Base-by-base conservation (phyloP, 2,888 invertebrate species). In the Drosophila neotestacea region DNA sequence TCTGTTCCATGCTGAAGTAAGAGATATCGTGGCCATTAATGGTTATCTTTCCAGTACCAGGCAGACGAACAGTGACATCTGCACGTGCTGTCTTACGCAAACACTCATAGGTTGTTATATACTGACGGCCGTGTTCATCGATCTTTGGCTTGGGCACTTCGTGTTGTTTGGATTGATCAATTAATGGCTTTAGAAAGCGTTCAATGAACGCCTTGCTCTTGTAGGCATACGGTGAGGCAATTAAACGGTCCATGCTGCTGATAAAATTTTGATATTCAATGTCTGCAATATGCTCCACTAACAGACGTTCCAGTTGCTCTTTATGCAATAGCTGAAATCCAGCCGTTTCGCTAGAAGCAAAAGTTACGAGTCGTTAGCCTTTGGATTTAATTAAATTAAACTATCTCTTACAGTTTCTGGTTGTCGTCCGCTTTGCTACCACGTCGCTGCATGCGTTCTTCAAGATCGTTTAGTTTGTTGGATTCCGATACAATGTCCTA, bases 1-100 rank as follows among this genome's bases (percentile, higher is more conserved):
- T 93, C 87, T 96, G 95, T 5, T 94, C 90, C 81, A 95, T 93
- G 32, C 94, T 92, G 91, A 98, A 98, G 91, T 96, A 97, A 6
- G 94, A 94, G 36, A 98, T 94, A 89, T 96, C 96, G 67, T 90
- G 70, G 4, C 96, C 96, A 93, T 98, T 98, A 60, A 98, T 96
- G 32, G 93, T 94, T 60, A 98, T 94, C 90, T 95, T 94, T 2
- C 99, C 98, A 54, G 96, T 95, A 11, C 99, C 98, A 27, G 97
- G 96, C 10, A 95, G 94, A 69, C 94, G 94, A 7, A 98, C 93
- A n/a, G 95, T 97, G 0, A 98, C 97, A 91, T 95, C 94, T 1
- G 96, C 98, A 81, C 94, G 93, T 0, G 96, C 95, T 66, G 93
- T 93, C 92, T 97, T 97, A 69, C 96, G 94, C 59, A 94, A 91